Base-by-base conservation (phyloP, 2,888 invertebrate species). In the Branchellion lobata region DNA sequence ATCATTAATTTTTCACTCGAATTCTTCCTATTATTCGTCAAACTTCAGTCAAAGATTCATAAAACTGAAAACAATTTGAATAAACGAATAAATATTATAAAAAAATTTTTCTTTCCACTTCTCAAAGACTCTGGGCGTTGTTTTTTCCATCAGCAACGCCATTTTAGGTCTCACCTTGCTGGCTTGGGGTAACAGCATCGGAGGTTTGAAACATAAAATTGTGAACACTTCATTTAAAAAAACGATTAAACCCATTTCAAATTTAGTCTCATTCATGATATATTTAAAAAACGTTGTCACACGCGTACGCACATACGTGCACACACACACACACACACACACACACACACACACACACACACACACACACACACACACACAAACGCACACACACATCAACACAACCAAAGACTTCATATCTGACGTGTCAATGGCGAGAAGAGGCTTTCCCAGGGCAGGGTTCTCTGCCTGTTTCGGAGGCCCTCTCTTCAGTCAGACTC, bases 391-490 rank as follows among this genome's bases (percentile, higher is more conserved):
- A n/a, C n/a, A 8, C 40, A 40, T 40, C 40, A 40, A 8, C 40
- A 40, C 14, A 14, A 40, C 40, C 40, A 34, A 85, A 90, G 91
- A 91, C 87, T 85, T 91, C 78, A 89, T 92, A 81, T 89, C 92
- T 0, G 90, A 91, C 85, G 85, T 90, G 0, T 86, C 90, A 5
- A 89, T 92, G 83, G 91, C 92, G 0, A 87, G 88, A 77, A 90
- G 90, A 83, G 92, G 92, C 0, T 91, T 89, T 84, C 90, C 91
- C 0, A 88, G 90, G 80, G 92, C 92, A 91, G 92, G 91, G 0
- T 90, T 90, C 84, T 90, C 91, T 0, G 92, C 92, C 0, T 92
- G 91, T 81, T 91, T 91, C 85, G 92, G 92, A 27, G 91, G 92
- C 5, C 92, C 92, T 0, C 87, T 92, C 80, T 91, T 92, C 84